Percentiles rank a stretch among this genome's conserved stretches.
Conservation (phyloP, 1,140 invertebrate species). For the Anagrus nilaparvatae region DNA sequence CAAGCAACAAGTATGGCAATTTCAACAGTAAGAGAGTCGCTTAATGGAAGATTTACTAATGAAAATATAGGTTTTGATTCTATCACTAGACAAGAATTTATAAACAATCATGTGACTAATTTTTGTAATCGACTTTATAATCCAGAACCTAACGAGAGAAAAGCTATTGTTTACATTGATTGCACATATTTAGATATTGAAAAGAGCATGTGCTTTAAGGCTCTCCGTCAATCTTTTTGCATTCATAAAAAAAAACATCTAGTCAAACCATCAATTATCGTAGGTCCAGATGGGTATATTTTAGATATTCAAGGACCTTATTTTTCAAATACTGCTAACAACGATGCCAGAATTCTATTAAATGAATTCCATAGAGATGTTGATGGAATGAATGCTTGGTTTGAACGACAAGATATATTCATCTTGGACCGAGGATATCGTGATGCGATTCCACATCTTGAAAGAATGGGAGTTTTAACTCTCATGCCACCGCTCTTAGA, state of each 20-base stretch:
- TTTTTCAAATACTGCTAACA: conserved; percentile 7
- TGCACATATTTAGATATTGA: conserved; percentile 1
- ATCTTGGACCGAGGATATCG: no score
- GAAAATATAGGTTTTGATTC: not conserved
- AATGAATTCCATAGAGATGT: no score
- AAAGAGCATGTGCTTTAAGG: not conserved
- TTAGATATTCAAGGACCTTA: conserved; percentile 12
- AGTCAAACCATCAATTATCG: conserved; percentile 2
- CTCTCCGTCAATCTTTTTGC: not conserved
- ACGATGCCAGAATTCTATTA: conserved; percentile 12
- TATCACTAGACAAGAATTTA: not conserved
- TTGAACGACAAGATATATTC: no score
- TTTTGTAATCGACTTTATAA: conserved; percentile 10
- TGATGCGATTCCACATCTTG: no score
- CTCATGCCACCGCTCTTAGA: no score
- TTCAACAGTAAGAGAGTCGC: not conserved
- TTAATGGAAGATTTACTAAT: conserved; percentile 1
- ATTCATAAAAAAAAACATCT: conserved; percentile 6
- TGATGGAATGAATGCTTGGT: no score
- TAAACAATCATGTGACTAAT: conserved; percentile 3
- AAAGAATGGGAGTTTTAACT: no score
- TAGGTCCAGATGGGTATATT: conserved; percentile 6
- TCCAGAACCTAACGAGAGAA: not conserved
- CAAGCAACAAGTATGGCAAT: conserved; percentile 5
- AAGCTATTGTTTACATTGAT: conserved; percentile 1